These are phyloP conservation scores for Pyrgilauda ruficollis DNA, from an alignment of 2,113 vertebrate species.

Conservation along the genomic window DNA sequence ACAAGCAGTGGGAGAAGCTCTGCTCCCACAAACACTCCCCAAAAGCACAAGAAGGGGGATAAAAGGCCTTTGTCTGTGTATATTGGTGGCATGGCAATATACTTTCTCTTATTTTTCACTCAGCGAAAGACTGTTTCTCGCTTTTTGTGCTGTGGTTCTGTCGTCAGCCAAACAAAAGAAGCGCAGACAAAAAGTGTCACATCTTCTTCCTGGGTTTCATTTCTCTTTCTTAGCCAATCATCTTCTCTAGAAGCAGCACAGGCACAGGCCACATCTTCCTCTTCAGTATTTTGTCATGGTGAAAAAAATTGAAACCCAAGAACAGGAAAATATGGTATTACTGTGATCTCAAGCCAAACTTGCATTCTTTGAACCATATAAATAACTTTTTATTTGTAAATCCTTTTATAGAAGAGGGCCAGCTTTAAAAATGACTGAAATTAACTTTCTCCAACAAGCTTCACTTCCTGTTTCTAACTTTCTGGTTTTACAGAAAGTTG, in stretches of 20 bases:
- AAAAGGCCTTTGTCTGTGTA: neutral
- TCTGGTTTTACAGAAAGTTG: neutral
- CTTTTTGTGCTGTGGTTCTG: neutral
- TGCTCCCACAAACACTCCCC: neutral
- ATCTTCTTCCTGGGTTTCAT: neutral
- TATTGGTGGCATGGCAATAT: neutral
- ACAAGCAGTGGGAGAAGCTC: neutral
- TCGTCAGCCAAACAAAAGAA: neutral
- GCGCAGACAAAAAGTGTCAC: neutral
- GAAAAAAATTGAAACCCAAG: neutral
- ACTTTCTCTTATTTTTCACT: neutral
- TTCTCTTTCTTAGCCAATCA: neutral
- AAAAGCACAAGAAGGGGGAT: neutral
- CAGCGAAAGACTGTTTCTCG: neutral
- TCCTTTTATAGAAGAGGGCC: conserved; percentile 14
- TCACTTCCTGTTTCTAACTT: conserved; percentile 5
- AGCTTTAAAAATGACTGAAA: conserved; percentile 34
- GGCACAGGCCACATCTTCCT: neutral
- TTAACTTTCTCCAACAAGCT: neutral
- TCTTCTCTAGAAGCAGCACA: neutral
- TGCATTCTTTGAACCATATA: neutral
- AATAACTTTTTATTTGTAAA: conserved; percentile 38
- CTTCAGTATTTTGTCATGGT: conserved; percentile 24
- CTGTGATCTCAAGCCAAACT: conserved; percentile 16
- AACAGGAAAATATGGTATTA: neutral